Percentiles rank a stretch among this genome's conserved stretches.
Evolutionary conservation across 2,797 vertebrate species (phyloP).

Genomic region (Coracias cyanogaster): DNA sequence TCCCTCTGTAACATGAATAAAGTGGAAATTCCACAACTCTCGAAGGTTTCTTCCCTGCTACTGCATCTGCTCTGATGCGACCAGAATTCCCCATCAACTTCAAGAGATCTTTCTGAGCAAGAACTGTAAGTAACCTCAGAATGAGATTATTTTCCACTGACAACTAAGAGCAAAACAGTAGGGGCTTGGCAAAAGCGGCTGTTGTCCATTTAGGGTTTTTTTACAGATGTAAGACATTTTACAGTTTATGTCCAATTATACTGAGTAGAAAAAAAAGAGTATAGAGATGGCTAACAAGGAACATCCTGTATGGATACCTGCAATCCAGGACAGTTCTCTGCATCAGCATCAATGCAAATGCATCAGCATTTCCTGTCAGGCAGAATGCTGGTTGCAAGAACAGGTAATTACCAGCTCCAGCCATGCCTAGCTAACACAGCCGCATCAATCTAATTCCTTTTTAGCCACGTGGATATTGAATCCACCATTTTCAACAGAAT

Average conservation of each 20-base stretch:
- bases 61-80: rapidly evolving
- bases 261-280: not conserved
- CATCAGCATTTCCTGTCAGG: not conserved
- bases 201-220: not conserved
- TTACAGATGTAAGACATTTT: not conserved
- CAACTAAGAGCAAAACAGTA: not conserved
- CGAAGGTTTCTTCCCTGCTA: not conserved
- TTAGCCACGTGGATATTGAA: not conserved
- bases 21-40: constrained; percentile 11
- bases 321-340: not conserved
- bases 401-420: not conserved
- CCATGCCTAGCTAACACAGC: not conserved
- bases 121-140: not conserved
- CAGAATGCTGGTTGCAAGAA: not conserved
- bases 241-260: not conserved
- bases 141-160: not conserved
- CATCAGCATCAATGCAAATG: not conserved
- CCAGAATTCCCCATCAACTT: not conserved
- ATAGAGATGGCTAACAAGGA: not conserved
- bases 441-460: not conserved
- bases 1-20: not conserved
- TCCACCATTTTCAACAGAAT: not conserved
- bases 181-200: not conserved
- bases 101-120: not conserved
- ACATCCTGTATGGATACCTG: not conserved